A percentile compares a stretch with the other conserved stretches of the same genome.
Conservation (phyloP, 2,113 vertebrate genomes). For the Chiloscyllium plagiosum region DNA sequence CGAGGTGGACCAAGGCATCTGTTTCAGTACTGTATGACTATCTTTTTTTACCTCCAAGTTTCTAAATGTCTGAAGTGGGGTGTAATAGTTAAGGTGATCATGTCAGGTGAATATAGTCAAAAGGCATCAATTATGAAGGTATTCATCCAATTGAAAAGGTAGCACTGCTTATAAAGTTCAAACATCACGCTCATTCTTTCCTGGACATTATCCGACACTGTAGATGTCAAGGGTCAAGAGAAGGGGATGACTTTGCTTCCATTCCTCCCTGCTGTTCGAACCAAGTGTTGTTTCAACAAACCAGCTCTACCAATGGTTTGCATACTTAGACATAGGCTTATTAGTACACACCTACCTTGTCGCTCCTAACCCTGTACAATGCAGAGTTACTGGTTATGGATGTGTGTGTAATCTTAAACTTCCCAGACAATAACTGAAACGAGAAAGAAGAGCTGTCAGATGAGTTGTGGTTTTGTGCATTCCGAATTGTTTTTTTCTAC, state of each 20-base stretch:
- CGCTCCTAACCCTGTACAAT: constrained; percentile 63
- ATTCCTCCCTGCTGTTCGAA: neutral
- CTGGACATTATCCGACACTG: neutral
- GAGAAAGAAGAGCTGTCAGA: neutral
- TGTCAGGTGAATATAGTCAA: neutral
- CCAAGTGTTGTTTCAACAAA: neutral
- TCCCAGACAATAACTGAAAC: constrained; percentile 73
- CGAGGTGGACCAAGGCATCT: too few relatives aligned
- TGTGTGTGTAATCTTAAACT: constrained; percentile 76
- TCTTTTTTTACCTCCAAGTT: neutral
- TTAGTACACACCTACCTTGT: constrained; percentile 58
- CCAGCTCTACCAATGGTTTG: neutral
- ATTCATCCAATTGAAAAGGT: neutral
- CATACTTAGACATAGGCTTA: neutral
- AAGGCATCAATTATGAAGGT: neutral
- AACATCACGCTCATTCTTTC: neutral
- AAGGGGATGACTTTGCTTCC: neutral
- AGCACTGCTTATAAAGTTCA: neutral
- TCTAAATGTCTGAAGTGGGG: neutral
- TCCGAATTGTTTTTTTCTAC: neutral
- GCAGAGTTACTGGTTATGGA: constrained; percentile 81
- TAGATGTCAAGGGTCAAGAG: too few relatives aligned
- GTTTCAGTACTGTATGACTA: too few relatives aligned
- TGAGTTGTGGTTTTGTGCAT: neutral
- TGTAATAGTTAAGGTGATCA: neutral